These are phyloP conservation scores for Neoniphon sammara DNA, from an alignment of 2,797 vertebrate species.

Conservation along the genomic window DNA sequence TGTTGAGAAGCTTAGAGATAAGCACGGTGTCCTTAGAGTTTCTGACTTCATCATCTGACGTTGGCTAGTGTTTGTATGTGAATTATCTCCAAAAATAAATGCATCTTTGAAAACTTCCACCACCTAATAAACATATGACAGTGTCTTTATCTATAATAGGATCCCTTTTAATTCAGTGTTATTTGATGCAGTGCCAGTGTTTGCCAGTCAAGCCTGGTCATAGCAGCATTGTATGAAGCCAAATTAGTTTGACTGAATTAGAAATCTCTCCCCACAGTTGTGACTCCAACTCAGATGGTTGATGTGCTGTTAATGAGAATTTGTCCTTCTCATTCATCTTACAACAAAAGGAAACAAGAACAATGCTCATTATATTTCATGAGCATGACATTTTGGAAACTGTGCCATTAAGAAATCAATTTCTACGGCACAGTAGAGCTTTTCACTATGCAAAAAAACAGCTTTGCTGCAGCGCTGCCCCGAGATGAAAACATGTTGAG, in stretches of 20 bases:
- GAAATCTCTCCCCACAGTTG: slow-evolving; percentile 38
- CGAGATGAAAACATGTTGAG: slow-evolving; percentile 67
- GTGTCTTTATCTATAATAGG: neutral
- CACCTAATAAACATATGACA: neutral
- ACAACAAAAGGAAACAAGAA: slow-evolving; percentile 64
- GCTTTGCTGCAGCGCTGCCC: slow-evolving; percentile 52
- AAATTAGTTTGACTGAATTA: no score
- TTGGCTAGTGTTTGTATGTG: neutral
- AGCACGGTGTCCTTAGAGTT: no score
- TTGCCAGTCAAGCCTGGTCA: slow-evolving; percentile 9
- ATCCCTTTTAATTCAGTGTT: no score
- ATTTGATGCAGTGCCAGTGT: neutral
- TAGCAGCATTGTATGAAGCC: slow-evolving; percentile 24
- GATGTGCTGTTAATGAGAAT: slow-evolving; percentile 69
- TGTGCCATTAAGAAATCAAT: slow-evolving; percentile 77
- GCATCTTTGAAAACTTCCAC: neutral
- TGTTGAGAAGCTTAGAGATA: no score
- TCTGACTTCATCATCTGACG: no score
- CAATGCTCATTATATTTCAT: slow-evolving; percentile 75
- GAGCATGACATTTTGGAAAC: slow-evolving; percentile 72
- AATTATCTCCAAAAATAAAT: neutral
- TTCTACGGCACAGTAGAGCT: slow-evolving; percentile 57
- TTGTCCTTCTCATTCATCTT: slow-evolving; percentile 62
- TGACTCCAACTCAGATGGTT: slow-evolving; percentile 58
- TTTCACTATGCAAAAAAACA: slow-evolving; percentile 61